phyloP scores from a whole-genome alignment of 2,113 vertebrate genomes.

The Fulmarus glacialis region DNA sequence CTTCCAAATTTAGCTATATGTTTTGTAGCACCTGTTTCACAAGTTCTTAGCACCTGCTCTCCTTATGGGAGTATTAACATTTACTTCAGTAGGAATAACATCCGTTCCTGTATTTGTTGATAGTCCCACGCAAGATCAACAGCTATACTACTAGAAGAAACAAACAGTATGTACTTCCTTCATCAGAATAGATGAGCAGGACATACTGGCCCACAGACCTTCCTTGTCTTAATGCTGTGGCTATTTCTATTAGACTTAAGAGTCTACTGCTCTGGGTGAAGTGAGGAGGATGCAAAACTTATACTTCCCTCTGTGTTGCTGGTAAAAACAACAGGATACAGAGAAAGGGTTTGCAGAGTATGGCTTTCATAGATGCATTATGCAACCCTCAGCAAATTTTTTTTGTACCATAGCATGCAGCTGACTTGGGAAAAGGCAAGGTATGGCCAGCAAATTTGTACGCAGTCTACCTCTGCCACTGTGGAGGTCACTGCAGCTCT shows the following conservation, averaged over 20 bases:
- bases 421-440: neutral
- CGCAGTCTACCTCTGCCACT: neutral
- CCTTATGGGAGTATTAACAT: neutral
- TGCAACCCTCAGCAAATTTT: neutral
- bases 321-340: neutral
- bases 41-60: neutral
- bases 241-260: neutral
- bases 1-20: slow-evolving; percentile 31
- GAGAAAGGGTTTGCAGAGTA: neutral
- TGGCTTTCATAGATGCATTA: neutral
- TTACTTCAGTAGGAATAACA: neutral
- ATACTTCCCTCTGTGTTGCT: neutral
- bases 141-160: neutral
- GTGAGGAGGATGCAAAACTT: neutral
- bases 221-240: neutral
- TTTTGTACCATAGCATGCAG: neutral
- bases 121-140: neutral
- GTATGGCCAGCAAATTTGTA: neutral
- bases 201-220: neutral
- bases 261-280: neutral
- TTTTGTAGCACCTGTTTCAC: slow-evolving; percentile 41
- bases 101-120: neutral
- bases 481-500: neutral
- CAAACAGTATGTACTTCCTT: neutral
- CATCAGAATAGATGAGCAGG: neutral